Evolutionary conservation across 2,113 vertebrate species (phyloP).

Genomic region (Isurus oxyrinchus): DNA sequence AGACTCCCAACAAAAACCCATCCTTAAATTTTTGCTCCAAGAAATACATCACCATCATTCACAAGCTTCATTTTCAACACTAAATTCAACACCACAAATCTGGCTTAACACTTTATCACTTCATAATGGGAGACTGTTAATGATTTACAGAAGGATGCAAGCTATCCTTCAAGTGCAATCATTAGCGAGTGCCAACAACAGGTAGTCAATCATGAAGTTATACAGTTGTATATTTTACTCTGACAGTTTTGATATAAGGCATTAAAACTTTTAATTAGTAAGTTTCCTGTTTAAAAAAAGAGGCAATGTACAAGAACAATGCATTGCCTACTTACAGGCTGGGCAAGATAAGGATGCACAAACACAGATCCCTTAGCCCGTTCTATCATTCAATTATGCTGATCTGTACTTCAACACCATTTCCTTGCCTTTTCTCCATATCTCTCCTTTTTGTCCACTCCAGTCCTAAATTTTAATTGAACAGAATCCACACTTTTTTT

Average conservation of each 20-base stretch:
- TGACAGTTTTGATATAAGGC: not conserved
- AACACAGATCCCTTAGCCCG: not conserved
- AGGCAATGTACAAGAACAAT: no score
- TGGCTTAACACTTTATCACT: not conserved
- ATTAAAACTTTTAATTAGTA: not conserved
- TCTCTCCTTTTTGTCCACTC: not conserved
- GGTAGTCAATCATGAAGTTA: not conserved
- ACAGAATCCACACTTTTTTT: not conserved
- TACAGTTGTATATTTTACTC: not conserved
- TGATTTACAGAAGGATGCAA: not conserved
- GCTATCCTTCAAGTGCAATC: not conserved
- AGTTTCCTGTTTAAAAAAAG: no score
- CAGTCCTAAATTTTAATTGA: not conserved
- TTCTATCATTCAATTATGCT: not conserved
- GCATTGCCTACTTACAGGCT: not conserved
- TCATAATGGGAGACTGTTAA: not conserved
- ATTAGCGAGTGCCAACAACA: not conserved
- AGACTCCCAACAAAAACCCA: not conserved
- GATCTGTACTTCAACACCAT: not conserved
- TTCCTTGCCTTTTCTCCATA: not conserved
- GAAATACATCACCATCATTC: not conserved
- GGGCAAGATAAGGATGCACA: not conserved
- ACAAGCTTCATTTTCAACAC: not conserved
- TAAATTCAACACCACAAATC: conserved; percentile 1
- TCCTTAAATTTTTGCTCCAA: not conserved